Evolutionary conservation across 2,113 vertebrate genomes (phyloP), one percentile per base, ranked within the genome.

Genomic region (Clarias macrocephalus): DNA sequence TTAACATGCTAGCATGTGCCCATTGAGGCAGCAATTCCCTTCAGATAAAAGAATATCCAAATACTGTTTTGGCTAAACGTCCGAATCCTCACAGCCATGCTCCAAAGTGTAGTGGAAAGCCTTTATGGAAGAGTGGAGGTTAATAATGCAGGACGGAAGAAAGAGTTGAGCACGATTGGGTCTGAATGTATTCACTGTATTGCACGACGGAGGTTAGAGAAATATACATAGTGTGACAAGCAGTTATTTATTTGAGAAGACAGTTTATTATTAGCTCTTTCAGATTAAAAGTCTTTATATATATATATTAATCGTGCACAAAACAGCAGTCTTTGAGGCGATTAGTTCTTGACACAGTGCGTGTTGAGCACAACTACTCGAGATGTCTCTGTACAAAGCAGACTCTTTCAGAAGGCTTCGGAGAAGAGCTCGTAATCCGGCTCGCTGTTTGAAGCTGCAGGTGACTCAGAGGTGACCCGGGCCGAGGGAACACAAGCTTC

Each of bases 381-480:
- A n/a, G 59, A 83, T n/a, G 86, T 87, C 30, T 83, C 18, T 56
- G 6, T 82, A 83, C 33, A 82, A 72, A 48, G 19, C 68, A 63
- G 70, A 76, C 10, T 59, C 70, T 85, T 60, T 85, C 30, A 85
- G n/a, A 15, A 16, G 72, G 60, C 70, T 83, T 83, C 59, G 15
- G 54, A 11, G 48, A 77, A 83, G 42, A 83, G 59, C 81, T 28
- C 15, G 23, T 87, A 83, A 87, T 87, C 86, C 81, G 12, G 42
- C 42, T 66, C 3, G 52, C 33, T 30, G 81, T 77, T 77, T 56
- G 65, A 68, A 25, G 10, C 76, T 33, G 25, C 60, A 59, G 75
- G 63, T 84, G 79, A 84, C 48, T 89, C 79, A 23, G 52, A 86
- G 80, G 81, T 84, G 63, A 66, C 52, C 68, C 80, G 66, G 52